Conservation (phyloP, 2,888 invertebrate species). For the Cheilosia vernalis region DNA sequence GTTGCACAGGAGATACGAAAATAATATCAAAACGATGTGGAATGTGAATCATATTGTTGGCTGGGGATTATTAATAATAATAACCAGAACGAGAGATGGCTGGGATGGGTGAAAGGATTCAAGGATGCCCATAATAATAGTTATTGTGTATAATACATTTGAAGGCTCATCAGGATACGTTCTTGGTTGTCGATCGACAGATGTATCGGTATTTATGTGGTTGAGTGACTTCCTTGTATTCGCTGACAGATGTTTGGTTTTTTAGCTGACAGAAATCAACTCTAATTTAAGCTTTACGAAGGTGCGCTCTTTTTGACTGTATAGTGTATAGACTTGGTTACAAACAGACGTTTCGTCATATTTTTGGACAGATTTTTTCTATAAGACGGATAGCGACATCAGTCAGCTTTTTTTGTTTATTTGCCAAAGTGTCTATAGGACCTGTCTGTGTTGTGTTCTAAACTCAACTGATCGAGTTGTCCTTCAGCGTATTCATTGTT, state of each 20-base stretch:
- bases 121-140: conserved; percentile 50
- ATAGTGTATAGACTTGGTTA: no score
- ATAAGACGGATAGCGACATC: no score
- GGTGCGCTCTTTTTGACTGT: no score
- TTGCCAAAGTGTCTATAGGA: no score
- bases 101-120: conserved; percentile 64
- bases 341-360: no score
- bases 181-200: conserved; percentile 56
- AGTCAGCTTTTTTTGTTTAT: no score
- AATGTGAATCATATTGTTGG: conserved; percentile 58
- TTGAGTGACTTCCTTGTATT: conserved; percentile 6
- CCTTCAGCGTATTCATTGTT: no score
- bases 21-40: conserved; percentile 35
- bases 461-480: no score
- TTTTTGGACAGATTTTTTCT: no score
- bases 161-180: neutral
- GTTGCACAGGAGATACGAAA: conserved; percentile 41
- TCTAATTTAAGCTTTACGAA: no score
- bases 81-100: conserved; percentile 39
- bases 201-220: conserved; percentile 53
- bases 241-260: neutral
- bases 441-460: no score
- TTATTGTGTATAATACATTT: neutral
- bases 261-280: neutral
- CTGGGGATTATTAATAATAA: conserved; percentile 47